phyloP scores from a whole-genome alignment of 2,888 invertebrate genomes.

The Cephus sareptanus region DNA sequence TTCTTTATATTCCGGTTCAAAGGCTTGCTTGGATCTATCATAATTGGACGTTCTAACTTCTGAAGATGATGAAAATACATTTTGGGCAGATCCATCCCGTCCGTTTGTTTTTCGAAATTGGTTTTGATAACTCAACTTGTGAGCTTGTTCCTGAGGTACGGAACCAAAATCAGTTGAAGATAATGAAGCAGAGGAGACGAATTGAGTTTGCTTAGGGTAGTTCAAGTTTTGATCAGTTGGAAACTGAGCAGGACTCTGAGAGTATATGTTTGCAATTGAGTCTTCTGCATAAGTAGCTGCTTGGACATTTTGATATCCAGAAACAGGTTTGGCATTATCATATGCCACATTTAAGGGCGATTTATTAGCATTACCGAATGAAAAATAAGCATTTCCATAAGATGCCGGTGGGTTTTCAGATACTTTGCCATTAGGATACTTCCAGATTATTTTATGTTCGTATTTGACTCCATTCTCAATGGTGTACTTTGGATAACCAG shows the following conservation, averaged over 20 bases:
- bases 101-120: constrained; percentile 11
- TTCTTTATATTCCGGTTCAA: constrained; percentile 11
- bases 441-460: constrained; percentile 63
- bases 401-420: constrained; percentile 53
- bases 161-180: background rate
- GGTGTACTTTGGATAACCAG: constrained; percentile 50
- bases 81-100: background rate
- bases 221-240: constrained; percentile 41
- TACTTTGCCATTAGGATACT: constrained; percentile 59
- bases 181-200: constrained; percentile 40
- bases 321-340: constrained; percentile 13
- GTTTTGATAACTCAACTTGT: constrained; percentile 28
- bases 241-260: constrained; percentile 59
- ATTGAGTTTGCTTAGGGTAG: constrained; percentile 33
- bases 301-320: constrained; percentile 6
- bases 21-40: background rate
- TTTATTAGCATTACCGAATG: background rate
- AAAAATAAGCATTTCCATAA: constrained; percentile 41
- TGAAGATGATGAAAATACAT: background rate
- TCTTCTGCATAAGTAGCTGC: constrained; percentile 9
- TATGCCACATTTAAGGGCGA: constrained; percentile 3
- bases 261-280: constrained; percentile 38
- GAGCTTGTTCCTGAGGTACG: constrained; percentile 16
- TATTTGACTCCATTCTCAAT: constrained; percentile 58
- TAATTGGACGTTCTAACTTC: background rate